phyloP scores from a whole-genome alignment of 2,888 invertebrate species.

The Ormyrus rosae region DNA sequence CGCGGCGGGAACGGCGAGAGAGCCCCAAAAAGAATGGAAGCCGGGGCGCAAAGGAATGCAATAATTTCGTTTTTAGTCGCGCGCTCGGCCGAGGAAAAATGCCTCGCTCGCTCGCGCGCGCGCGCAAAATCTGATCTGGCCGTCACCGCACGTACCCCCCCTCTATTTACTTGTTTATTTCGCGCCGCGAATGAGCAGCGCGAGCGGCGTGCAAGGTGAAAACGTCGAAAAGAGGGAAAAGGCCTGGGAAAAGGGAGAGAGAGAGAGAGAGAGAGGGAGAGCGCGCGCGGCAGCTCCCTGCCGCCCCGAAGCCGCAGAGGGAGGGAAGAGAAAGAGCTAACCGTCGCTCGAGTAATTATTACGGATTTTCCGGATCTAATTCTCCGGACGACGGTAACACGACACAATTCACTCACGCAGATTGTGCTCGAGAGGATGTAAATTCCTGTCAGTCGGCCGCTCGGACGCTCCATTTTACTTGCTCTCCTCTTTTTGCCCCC shows the following conservation, averaged over 20 bases:
- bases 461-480: constrained; percentile 72
- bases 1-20: background rate
- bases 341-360: constrained; percentile 71
- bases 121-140: constrained; percentile 46
- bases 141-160: constrained; percentile 48
- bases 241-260: constrained; percentile 35
- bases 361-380: constrained; percentile 75
- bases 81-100: constrained; percentile 27
- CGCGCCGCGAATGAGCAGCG: constrained; percentile 58
- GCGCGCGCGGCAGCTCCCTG: background rate
- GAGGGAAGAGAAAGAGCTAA: constrained; percentile 54
- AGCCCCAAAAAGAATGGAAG: background rate
- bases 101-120: constrained; percentile 22
- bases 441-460: constrained; percentile 73
- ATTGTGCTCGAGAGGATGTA: constrained; percentile 73
- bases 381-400: constrained; percentile 74
- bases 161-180: constrained; percentile 70
- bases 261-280: constrained; percentile 42
- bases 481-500: constrained; percentile 64
- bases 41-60: constrained; percentile 52
- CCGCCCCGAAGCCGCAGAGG: constrained; percentile 15
- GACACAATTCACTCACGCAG: constrained; percentile 75
- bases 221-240: constrained; percentile 19
- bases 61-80: constrained; percentile 53
- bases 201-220: constrained; percentile 44